Evolutionary conservation across 2,888 invertebrate genomes (phyloP), one percentile per base, ranked within the genome.

Genomic region (Malacosoma neustria): DNA sequence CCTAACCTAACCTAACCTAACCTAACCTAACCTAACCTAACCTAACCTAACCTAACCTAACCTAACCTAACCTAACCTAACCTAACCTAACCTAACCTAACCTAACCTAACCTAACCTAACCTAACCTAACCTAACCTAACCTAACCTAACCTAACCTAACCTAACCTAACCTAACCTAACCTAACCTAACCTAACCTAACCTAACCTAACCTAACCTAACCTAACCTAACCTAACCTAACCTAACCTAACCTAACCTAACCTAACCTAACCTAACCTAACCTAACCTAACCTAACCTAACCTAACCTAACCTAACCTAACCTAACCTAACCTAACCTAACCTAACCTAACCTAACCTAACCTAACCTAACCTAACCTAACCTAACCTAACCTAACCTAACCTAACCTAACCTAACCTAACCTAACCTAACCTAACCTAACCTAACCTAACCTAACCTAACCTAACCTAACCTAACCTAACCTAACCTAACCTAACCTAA

Each of bases 311-410:
- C 15, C 15, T 15, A 15, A 15, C 15, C 15, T 15, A 15, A 15
- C 15, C 15, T 15, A 15, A 15, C 15, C 15, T n/a, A 12, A 39
- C 39, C 43, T 41, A 43, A 41, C 43, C 40, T 41, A 41, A 43
- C 43, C 43, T 43, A 43, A 43, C 43, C 43, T 43, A 43, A 43
- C 43, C 43, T 43, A 43, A 41, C 43, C 41, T 41, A 41, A 44
- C 41, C 43, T 41, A 44, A 44, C 41, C 44, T 44, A 44, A 44
- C 43, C 43, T 44, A 44, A 44, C 41, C 44, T 44, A 44, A 44
- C 44, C 44, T 44, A 44, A 44, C 44, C 44, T 44, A 44, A 44
- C 44, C 44, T 44, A 44, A 44, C 44, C 44, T 44, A 44, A 44
- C 42, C 39, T 39, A 39, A 42, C 42, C 42, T 42, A 41, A 41